Evolutionary conservation across 1,140 invertebrate genomes (phyloP).

Genomic region (Drosophila mojavensis): DNA sequence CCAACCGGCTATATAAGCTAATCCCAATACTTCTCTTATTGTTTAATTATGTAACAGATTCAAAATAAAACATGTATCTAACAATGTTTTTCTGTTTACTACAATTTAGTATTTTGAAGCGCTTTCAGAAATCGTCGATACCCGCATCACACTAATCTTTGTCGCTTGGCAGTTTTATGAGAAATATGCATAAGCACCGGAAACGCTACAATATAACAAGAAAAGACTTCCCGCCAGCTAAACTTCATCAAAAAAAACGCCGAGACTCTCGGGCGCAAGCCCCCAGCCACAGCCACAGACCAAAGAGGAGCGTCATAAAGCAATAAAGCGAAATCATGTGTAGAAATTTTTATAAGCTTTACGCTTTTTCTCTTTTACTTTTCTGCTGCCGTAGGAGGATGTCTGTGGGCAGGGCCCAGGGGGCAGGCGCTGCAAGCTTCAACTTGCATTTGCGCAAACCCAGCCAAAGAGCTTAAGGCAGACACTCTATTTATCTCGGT

Average conservation of each 20-base stretch:
- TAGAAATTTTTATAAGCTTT: slow-evolving; percentile 61
- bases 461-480: slow-evolving; percentile 34
- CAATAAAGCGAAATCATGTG: slow-evolving; percentile 63
- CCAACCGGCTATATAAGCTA: no score
- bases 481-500: slow-evolving; percentile 34
- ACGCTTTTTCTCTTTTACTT: slow-evolving; percentile 15
- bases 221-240: background rate
- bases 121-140: background rate
- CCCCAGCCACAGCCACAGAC: background rate
- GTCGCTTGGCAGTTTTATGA: slow-evolving; percentile 26
- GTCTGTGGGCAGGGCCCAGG: background rate
- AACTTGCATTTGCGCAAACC: slow-evolving; percentile 49
- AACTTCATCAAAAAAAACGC: background rate
- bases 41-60: no score
- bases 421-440: slow-evolving; percentile 28
- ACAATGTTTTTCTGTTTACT: background rate
- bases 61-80: no score
- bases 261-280: background rate
- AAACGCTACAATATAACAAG: background rate
- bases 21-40: no score
- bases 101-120: background rate
- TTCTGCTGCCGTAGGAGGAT: background rate
- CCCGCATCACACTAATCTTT: background rate
- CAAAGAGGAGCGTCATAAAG: slow-evolving; percentile 48
- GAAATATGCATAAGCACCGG: slow-evolving; percentile 52